Evolutionary conservation across 2,888 invertebrate genomes (phyloP).

Genomic region (Sphaeridia pumilis): DNA sequence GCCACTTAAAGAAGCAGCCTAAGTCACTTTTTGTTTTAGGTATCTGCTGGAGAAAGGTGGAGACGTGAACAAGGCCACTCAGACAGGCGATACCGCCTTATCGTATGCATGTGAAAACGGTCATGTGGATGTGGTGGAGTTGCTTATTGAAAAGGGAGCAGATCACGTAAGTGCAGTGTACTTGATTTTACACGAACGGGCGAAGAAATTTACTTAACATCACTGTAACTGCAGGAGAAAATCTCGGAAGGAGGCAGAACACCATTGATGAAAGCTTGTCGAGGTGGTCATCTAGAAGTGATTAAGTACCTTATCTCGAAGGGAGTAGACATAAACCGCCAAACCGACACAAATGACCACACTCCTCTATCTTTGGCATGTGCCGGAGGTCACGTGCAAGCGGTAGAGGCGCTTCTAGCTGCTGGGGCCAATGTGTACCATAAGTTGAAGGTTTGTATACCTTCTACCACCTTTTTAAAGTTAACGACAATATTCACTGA

Average conservation of each 20-base stretch:
- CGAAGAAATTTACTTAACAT: neutral
- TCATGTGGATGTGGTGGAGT: slow-evolving; percentile 91
- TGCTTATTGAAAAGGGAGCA: slow-evolving; percentile 79
- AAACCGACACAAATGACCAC: slow-evolving; percentile 91
- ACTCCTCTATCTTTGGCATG: slow-evolving; percentile 93
- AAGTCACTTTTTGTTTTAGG: slow-evolving; percentile 41
- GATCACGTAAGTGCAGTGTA: slow-evolving; percentile 53
- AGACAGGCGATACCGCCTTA: slow-evolving; percentile 88
- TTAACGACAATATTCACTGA: neutral
- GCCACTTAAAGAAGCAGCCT: neutral
- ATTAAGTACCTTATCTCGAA: slow-evolving; percentile 89
- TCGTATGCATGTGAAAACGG: slow-evolving; percentile 99
- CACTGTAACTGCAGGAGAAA: slow-evolving; percentile 54
- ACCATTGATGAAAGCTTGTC: slow-evolving; percentile 95
- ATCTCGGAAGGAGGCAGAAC: slow-evolving; percentile 95
- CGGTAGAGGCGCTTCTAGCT: slow-evolving; percentile 81
- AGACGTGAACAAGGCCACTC: slow-evolving; percentile 85
- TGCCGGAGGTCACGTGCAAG: slow-evolving; percentile 87
- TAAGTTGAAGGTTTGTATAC: slow-evolving; percentile 64
- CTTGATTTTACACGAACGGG: neutral
- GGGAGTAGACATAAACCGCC: slow-evolving; percentile 70
- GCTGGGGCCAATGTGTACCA: slow-evolving; percentile 91
- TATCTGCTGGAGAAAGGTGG: slow-evolving; percentile 74
- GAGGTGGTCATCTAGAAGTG: slow-evolving; percentile 90
- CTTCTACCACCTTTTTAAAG: neutral